Base-by-base conservation (phyloP, 1,140 invertebrate species). In the Halictus rubicundus region DNA sequence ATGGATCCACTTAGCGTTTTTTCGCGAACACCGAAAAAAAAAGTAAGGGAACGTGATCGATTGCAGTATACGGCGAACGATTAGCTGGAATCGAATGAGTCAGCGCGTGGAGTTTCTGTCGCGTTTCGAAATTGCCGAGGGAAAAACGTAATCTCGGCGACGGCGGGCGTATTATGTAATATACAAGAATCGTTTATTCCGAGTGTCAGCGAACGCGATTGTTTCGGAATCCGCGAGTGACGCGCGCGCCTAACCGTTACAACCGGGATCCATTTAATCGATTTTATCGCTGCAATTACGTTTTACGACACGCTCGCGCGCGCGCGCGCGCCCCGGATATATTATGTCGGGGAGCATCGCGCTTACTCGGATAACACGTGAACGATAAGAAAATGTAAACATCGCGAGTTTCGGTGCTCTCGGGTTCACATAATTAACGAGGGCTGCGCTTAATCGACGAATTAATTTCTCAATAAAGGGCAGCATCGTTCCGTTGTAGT, bases 91-190 rank as follows among this genome's bases (percentile, higher is more conserved):
- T 32, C 64, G 60, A 27, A 46, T 73, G 78, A 66, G 21, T 74
- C 70, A 66, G 10, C n/a, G 25, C 42, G 23, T n/a, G n/a, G 52
- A 49, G 65, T 74, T 79, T 74, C 66, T 66, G 16, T 42, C 19
- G 59, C 42, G 49, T 79, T 74, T 66, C 70, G 63, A 79, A 65
- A 79, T 65, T 21, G n/a, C 23, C 32, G 57, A 37, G 46, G 49
- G 69, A 75, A 21, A 54, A 75, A 63, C 37, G 65, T 70, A 46
- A 14, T 46, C 37, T 59, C 32, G 42, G 32, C 12, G 4, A 19
- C 52, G 23, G 10, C 59, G 16, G 21, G 6, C 5, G 9, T 37
- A 27, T 71, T 78, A 71, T 27, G 66, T 46, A 78, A 78, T 25
- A 27, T 16, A 10, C 14, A n/a, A n/a, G n/a, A 42, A 23, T 37